Evolutionary conservation across 2,113 vertebrate genomes (phyloP), one percentile per base, ranked within the genome.

Genomic region (Synchiropus splendidus): DNA sequence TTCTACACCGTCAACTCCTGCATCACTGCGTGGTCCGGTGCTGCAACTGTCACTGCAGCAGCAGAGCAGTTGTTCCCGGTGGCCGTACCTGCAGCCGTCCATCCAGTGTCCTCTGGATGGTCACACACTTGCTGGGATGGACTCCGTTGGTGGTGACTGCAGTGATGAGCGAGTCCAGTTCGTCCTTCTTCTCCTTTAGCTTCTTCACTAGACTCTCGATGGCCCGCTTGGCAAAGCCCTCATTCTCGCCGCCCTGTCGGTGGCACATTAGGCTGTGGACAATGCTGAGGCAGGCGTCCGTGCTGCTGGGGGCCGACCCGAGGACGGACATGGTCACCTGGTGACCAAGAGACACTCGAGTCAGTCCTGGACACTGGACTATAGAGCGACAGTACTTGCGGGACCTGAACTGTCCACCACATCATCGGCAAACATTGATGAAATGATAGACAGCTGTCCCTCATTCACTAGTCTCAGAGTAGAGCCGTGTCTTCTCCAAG

Each of bases 221-320:
- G 52, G 89, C 89, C 0, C 89, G 72, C 38, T 88, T 88, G 58
- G 89, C 85, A 1, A 87, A 89, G 62, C 80, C 78, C 48, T 89
- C 89, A 16, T 86, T 89, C 53, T 89, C 87, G 0, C 82, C 86
- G 1, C 87, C 86, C 73, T 89, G 89, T n/a, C 88, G 81, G 69
- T 90, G 89, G 62, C 84, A 86, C 89, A 90, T 82, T 34, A 90
- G 74, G 36, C 88, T 89, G 83, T 89, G 89, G 45, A 90, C 88
- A 45, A 89, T 84, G 78, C 86, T 89, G 58, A 88, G 81, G 63
- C 58, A 62, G 46, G 74, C 58, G 42, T 77, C 74, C 0, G 43
- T 67, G 49, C 88, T 85, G 55, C 58, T 84, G 45, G 70, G 58
- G 52, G 61, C 27, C 6, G 64, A 17, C 48, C 50, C 18, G 0